These are phyloP conservation scores for Gracilinanus agilis DNA, from an alignment of 2,113 vertebrate genomes.

Conservation along the genomic window DNA sequence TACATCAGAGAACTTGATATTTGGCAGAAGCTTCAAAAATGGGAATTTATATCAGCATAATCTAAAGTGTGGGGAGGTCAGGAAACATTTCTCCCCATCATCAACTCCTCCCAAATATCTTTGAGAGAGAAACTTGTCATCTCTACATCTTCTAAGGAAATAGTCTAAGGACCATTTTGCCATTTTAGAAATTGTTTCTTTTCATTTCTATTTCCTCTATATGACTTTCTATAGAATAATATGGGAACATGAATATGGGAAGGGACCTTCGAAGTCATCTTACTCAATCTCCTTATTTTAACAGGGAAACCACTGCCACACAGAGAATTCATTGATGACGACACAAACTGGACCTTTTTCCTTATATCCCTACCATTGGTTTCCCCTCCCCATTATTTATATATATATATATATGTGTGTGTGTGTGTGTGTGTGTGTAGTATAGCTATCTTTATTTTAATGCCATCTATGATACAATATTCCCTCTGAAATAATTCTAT, in stretches of 20 bases:
- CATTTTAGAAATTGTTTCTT: constrained; percentile 7
- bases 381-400: not conserved
- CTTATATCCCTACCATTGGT: not conserved
- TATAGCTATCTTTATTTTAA: not conserved
- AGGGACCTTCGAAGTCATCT: not conserved
- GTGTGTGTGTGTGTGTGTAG: no score
- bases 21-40: not conserved
- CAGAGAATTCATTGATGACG: not conserved
- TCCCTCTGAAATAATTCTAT: not conserved
- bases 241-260: not conserved
- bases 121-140: not conserved
- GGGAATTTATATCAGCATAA: not conserved
- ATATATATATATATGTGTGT: no score
- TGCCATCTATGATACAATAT: not conserved
- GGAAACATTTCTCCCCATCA: not conserved
- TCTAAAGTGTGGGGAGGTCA: not conserved
- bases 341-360: not conserved
- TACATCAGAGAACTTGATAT: not conserved
- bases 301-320: not conserved
- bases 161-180: not conserved
- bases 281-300: not conserved
- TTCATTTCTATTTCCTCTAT: not conserved
- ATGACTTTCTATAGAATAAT: not conserved
- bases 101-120: not conserved
- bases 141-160: not conserved